phyloP scores from a whole-genome alignment of 92 coral and sea anemone species.

The Muricea muricata region DNA sequence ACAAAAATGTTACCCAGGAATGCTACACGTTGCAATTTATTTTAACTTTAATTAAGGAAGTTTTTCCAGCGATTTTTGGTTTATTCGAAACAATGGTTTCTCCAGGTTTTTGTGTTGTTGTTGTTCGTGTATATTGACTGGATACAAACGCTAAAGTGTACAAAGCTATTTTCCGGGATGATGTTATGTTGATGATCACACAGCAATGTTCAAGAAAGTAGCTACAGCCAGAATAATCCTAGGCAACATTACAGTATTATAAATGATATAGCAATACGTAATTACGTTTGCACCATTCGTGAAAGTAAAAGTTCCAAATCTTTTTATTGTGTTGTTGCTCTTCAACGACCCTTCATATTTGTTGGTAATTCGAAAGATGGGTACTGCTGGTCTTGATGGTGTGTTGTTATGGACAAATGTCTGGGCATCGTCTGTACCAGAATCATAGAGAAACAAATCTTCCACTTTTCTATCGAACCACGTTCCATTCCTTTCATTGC shows the following conservation, averaged over 20 bases:
- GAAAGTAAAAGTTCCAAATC: conserved; percentile 42
- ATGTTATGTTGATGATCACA: too few relatives aligned
- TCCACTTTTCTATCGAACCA: conserved; percentile 10
- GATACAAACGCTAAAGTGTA: too few relatives aligned
- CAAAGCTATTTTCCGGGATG: too few relatives aligned
- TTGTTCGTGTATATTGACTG: too few relatives aligned
- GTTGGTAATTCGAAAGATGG: conserved; percentile 35
- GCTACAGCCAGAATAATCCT: too few relatives aligned
- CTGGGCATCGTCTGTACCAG: conserved; percentile 41
- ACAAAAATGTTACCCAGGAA: too few relatives aligned
- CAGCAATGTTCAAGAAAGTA: too few relatives aligned
- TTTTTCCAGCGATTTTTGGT: too few relatives aligned
- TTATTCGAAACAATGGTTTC: too few relatives aligned
- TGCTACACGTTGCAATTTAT: too few relatives aligned
- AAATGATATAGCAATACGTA: not conserved
- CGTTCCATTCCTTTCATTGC: conserved; percentile 22
- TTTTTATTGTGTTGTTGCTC: conserved; percentile 13
- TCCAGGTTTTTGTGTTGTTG: too few relatives aligned
- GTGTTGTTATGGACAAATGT: not conserved
- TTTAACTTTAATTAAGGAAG: too few relatives aligned
- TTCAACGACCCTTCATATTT: conserved; percentile 31
- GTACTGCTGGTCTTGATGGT: not conserved
- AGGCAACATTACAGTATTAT: not conserved
- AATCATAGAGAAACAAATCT: conserved; percentile 23
- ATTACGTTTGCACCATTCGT: not conserved